phyloP scores from a whole-genome alignment of 2,113 vertebrate genomes.

The Rostratula benghalensis region DNA sequence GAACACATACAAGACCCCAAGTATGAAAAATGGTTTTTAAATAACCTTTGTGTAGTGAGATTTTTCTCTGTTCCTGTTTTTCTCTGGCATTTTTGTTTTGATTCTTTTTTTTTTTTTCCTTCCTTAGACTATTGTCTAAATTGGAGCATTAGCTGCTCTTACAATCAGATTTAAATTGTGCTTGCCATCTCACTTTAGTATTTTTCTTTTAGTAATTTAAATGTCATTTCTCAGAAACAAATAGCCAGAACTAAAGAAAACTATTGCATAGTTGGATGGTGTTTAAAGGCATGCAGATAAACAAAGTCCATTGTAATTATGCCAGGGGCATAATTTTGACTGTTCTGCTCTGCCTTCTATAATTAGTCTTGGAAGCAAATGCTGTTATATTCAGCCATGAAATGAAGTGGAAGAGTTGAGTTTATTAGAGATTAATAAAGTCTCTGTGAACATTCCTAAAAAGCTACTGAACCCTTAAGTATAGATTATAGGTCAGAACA shows the following conservation, averaged over 20 bases:
- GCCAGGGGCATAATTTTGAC: conserved; percentile 36
- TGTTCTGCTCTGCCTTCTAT: conserved; percentile 35
- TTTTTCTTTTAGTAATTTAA: conserved; percentile 47
- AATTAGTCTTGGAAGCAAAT: conserved; percentile 56
- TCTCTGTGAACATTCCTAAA: conserved; percentile 22
- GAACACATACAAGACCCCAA: background rate
- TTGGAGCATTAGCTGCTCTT: background rate
- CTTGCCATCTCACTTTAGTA: background rate
- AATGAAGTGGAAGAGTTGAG: conserved; percentile 51
- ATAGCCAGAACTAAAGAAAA: conserved; percentile 44
- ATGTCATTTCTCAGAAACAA: conserved; percentile 51
- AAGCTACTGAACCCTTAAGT: conserved; percentile 39
- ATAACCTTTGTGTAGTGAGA: background rate
- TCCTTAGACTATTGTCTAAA: background rate
- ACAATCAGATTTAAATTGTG: conserved; percentile 3
- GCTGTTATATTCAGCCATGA: conserved; percentile 22
- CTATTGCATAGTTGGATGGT: background rate
- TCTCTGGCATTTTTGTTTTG: background rate
- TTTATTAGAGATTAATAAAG: conserved; percentile 58
- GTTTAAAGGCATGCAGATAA: conserved; percentile 22
- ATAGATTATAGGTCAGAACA: conserved; percentile 31
- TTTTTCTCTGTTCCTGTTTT: background rate
- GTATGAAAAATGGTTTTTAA: background rate
- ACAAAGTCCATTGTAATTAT: conserved; percentile 41
- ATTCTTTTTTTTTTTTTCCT: background rate